Evolutionary conservation across 2,113 vertebrate genomes (phyloP), one percentile per base, ranked within the genome.

Genomic region (Corythoichthys intestinalis): DNA sequence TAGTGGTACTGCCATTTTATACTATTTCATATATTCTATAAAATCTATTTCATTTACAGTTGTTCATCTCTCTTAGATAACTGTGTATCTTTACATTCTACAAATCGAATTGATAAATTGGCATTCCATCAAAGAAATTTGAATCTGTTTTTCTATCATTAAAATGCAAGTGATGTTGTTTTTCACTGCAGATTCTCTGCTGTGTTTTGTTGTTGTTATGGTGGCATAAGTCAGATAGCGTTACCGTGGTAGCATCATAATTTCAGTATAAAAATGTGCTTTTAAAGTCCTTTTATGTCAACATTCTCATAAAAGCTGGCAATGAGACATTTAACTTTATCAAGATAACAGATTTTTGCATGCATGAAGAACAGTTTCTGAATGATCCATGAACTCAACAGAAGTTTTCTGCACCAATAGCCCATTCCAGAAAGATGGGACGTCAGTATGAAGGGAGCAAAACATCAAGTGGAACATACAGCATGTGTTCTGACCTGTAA

Each of bases 401-500:
- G 41, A 14, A 14, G 4, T 49, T 49, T 35, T 65, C 28, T 65
- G 62, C 47, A 50, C 11, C 17, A 5, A 46, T 65, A 34, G 34
- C 20, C 12, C 14, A 17, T 52, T 52, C 15, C 48, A 52, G 9
- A 8, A 66, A 20, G 20, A 63, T 20, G 20, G 20, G 4, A 47
- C 5, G 2, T 12, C 7, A 28, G 46, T 14, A 50, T 50, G 34
- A 38, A 50, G 49, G 62, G 34, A 12, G n/a, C 17, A 0, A 63
- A 58, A 49, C 60, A 48, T 9, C 35, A 57, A 34, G n/a, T 49
- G 47, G 11, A 11, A 50, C 37, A 62, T 5, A 5, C 54, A 62
- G 46, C 53, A 54, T 65, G 66, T 71, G 72, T 78, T 74, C 66
- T 72, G 60, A 73, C 74, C 28, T 70, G 63, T 78, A 73, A 76